Percentiles rank a stretch among this genome's conserved stretches.
phyloP scores from a whole-genome alignment of 1,140 invertebrate genomes.

The Drosophila kikkawai region DNA sequence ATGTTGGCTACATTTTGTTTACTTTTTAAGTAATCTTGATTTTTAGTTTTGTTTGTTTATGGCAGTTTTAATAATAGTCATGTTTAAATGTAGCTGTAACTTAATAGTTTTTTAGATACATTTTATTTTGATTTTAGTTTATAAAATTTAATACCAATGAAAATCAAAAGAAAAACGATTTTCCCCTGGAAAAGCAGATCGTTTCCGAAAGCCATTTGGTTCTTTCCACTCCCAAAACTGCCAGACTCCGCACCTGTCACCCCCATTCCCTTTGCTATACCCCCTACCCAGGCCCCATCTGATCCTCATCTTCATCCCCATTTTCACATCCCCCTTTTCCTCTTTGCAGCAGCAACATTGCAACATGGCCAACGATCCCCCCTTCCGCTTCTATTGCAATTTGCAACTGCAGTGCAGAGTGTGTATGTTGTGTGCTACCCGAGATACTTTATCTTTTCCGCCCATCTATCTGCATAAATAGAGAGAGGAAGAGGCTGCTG shows the following conservation, averaged over 20 bases:
- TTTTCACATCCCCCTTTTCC: conserved; percentile 6
- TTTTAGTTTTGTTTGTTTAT: background rate
- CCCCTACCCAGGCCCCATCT: background rate
- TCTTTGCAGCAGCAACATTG: conserved; percentile 15
- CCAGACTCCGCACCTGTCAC: conserved; percentile 59
- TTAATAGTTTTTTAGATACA: background rate
- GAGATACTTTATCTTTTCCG: conserved; percentile 78
- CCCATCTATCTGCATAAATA: conserved; percentile 81
- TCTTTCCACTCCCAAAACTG: conserved; percentile 47
- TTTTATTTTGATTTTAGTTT: background rate
- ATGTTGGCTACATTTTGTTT: background rate
- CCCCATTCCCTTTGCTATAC: conserved; percentile 26
- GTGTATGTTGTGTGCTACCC: conserved; percentile 36
- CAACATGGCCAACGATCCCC: conserved; percentile 43
- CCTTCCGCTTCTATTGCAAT: conserved; percentile 38
- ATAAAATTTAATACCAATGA: no score
- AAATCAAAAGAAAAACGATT: conserved; percentile 1
- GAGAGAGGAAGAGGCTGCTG: conserved; percentile 49
- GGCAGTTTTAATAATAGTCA: background rate
- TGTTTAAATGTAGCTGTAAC: background rate
- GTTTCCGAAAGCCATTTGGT: conserved; percentile 42
- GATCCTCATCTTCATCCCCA: conserved; percentile 6
- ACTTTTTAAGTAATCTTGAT: conserved; percentile 5
- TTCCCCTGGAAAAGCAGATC: background rate
- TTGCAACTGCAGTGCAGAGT: conserved; percentile 50